phyloP scores from a whole-genome alignment of 2,113 vertebrate species.

The Acanthisitta chloris region DNA sequence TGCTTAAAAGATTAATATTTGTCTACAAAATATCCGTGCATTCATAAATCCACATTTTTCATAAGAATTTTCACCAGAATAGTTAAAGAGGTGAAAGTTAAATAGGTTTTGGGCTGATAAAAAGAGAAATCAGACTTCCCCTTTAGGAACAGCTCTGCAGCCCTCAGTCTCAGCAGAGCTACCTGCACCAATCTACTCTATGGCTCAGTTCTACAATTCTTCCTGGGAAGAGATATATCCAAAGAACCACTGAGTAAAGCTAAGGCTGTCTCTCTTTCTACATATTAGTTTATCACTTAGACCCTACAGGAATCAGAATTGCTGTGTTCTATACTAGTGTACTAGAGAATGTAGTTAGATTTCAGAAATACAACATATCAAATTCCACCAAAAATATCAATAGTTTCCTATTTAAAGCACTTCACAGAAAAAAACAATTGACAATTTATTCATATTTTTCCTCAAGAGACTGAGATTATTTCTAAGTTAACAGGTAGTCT shows the following conservation, averaged over 20 bases:
- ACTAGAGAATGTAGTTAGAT: not conserved
- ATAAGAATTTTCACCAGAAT: not conserved
- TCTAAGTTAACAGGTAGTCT: not conserved
- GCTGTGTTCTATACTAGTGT: not conserved
- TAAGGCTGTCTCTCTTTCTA: not conserved
- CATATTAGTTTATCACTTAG: not conserved
- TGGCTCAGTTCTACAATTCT: not conserved
- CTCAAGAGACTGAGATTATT: not conserved
- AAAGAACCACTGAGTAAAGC: not conserved
- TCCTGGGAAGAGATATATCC: not conserved
- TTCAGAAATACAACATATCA: not conserved
- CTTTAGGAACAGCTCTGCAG: not conserved
- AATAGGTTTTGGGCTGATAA: not conserved
- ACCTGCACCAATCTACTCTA: not conserved
- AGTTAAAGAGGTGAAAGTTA: not conserved
- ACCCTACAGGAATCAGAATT: not conserved
- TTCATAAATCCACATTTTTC: not conserved
- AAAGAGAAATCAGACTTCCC: not conserved
- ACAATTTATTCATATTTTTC: not conserved
- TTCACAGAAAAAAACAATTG: not conserved
- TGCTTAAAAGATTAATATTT: not conserved
- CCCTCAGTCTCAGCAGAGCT: not conserved
- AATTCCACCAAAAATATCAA: not conserved
- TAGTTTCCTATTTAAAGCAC: not conserved
- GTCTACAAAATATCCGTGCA: not conserved